Evolutionary conservation across 2,888 invertebrate species (phyloP), one percentile per base, ranked within the genome.

Genomic region (Disparrhopalites patrizii): DNA sequence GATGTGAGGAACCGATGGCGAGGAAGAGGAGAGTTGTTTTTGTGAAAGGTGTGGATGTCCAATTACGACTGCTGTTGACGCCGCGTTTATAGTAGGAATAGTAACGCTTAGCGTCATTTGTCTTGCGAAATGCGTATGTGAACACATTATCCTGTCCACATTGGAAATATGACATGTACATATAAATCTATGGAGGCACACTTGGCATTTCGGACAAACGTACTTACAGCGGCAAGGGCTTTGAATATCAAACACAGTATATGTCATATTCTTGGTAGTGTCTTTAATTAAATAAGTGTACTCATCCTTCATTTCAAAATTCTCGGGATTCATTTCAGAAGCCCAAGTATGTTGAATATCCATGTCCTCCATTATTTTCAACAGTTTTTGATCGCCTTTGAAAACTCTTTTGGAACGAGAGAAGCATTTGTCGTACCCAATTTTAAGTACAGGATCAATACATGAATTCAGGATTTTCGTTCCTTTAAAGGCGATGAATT

Each of bases 391-490:
- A 55, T 74, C 74, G 2, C 74, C 74, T 58, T 74, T 74, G 55
- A 68, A 73, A 57, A 74, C 47, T 25, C 73, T 36, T 38, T 74
- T 74, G 4, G 68, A 65, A 25, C 72, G 31, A 10, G 71, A 67
- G 43, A 74, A 74, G 27, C 74, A 74, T 58, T 71, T 73, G 58
- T 74, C 74, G 31, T 74, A 74, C 13, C 74, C 73, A 7, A 73
- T 73, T 62, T 74, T 74, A 3, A 74, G 64, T 31, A 74, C 72
- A n/a, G 73, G 69, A 23, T 73, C 70, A 30, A 74, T 62, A 23
- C 60, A 67, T 23, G 64, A 55, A 10, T 66, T 67, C 2, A 74
- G 47, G 5, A 60, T 63, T 43, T 68, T 69, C 8, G 74, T 74
- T 10, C 74, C 74, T 64, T 73, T 74, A 55, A 74, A 74, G 23